A percentile compares a stretch with the other conserved stretches of the same genome.
Conservation (phyloP, 2,113 vertebrate species). For the Poeciliopsis prolifica region DNA sequence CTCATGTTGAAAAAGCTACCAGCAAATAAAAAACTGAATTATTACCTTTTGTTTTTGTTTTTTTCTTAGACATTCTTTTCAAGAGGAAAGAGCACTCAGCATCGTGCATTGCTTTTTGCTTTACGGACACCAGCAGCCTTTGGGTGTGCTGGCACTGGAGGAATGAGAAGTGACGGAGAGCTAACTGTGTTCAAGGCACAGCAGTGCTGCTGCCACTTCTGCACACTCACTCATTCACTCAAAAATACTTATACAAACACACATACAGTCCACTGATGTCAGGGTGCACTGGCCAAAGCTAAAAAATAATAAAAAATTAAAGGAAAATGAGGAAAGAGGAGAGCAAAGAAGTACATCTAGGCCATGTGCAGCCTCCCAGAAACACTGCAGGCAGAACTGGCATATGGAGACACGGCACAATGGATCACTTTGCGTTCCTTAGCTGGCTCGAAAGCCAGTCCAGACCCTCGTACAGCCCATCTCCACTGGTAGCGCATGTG, state of each 20-base stretch:
- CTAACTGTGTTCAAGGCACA: slow-evolving; percentile 74
- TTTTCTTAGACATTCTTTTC: slow-evolving; percentile 31
- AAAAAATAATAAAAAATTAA: slow-evolving; percentile 22
- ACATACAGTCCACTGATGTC: slow-evolving; percentile 58
- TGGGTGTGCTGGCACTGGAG: slow-evolving; percentile 29
- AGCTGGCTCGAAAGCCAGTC: slow-evolving; percentile 86
- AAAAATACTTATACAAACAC: slow-evolving; percentile 43
- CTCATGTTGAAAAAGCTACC: slow-evolving; percentile 11
- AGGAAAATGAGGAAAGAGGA: slow-evolving; percentile 25
- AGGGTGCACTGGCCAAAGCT: slow-evolving; percentile 53
- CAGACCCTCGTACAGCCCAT: slow-evolving; percentile 86
- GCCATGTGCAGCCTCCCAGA: slow-evolving; percentile 49
- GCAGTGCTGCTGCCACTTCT: slow-evolving; percentile 73
- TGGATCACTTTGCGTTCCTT: slow-evolving; percentile 82
- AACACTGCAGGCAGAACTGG: slow-evolving; percentile 54
- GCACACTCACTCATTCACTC: slow-evolving; percentile 11
- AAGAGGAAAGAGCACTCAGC: slow-evolving; percentile 34
- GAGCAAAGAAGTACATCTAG: slow-evolving; percentile 27
- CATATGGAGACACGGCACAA: slow-evolving; percentile 41
- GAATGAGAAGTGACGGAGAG: slow-evolving; percentile 39
- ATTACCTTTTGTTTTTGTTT: slow-evolving; percentile 36
- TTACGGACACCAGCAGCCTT: slow-evolving; percentile 47
- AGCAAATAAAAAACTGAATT: slow-evolving; percentile 14
- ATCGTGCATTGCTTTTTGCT: slow-evolving; percentile 51
- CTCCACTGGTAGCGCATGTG: slow-evolving; percentile 84